A percentile compares a stretch with the other conserved stretches of the same genome.
These are phyloP conservation scores for Cerceris ruficornis DNA, from an alignment of 2,888 invertebrate genomes.

Conservation along the genomic window DNA sequence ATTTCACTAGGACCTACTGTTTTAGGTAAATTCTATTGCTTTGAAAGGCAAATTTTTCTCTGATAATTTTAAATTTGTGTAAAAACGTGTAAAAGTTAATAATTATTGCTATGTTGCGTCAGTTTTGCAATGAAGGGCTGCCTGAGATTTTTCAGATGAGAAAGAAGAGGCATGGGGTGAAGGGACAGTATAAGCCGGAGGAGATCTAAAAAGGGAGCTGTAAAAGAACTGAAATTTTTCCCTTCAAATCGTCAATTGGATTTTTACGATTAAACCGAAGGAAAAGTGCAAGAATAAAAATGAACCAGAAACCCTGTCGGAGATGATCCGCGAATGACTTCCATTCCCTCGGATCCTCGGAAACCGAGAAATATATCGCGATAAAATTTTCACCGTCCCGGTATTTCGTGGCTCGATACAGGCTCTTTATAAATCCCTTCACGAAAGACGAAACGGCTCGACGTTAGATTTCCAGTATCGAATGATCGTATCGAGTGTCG, in stretches of 20 bases:
- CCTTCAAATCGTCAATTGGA: too few relatives aligned
- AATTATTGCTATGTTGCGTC: too few relatives aligned
- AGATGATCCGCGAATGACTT: not conserved
- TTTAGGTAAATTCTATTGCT: too few relatives aligned
- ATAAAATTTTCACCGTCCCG: not conserved
- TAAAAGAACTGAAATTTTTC: too few relatives aligned
- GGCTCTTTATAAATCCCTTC: conserved; percentile 30
- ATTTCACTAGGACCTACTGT: too few relatives aligned
- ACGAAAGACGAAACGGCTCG: conserved; percentile 46
- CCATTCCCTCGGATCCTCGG: not conserved
- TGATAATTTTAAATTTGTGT: too few relatives aligned
- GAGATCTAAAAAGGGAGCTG: not conserved
- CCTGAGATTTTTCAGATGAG: not conserved
- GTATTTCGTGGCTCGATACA: not conserved
- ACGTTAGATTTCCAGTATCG: conserved; percentile 27
- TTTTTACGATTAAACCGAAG: too few relatives aligned
- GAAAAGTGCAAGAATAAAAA: too few relatives aligned
- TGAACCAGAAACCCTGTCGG: too few relatives aligned
- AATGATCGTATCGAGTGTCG: conserved; percentile 52
- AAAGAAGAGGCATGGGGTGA: not conserved
- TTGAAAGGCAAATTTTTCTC: too few relatives aligned
- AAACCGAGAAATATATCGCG: not conserved
- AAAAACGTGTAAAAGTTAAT: too few relatives aligned
- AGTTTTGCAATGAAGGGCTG: too few relatives aligned
- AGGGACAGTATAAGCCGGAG: not conserved